Evolutionary conservation across 2,888 invertebrate species (phyloP).

Genomic region (Balanococcus diminutus): DNA sequence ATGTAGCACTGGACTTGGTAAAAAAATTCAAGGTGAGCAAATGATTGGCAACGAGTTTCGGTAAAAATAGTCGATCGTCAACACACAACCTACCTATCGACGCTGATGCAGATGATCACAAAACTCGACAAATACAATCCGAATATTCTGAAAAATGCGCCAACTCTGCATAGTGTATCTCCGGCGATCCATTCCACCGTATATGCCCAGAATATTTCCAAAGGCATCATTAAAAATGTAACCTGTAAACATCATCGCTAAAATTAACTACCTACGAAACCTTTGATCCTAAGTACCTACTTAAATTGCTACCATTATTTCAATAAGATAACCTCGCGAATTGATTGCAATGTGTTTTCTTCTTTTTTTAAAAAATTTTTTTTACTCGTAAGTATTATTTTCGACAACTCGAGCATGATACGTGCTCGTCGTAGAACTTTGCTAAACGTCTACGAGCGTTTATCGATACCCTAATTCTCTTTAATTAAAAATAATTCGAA

Average conservation of each 20-base stretch:
- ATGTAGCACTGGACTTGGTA: not conserved
- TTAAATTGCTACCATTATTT: not conserved
- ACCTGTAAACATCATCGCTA: constrained; percentile 66
- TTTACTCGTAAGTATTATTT: too few relatives aligned
- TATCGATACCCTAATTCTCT: not conserved
- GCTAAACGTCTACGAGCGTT: not conserved
- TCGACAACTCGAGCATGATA: not conserved
- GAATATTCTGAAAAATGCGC: constrained; percentile 86
- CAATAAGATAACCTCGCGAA: not conserved
- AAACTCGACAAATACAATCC: constrained; percentile 87
- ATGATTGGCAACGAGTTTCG: not conserved
- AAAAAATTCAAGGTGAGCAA: not conserved
- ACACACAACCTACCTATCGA: constrained; percentile 74
- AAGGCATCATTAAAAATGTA: constrained; percentile 87
- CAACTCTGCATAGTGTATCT: constrained; percentile 81
- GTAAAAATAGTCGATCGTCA: too few relatives aligned
- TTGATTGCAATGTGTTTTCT: too few relatives aligned
- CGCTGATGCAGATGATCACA: constrained; percentile 85
- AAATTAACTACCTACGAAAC: not conserved
- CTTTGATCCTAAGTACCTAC: too few relatives aligned
- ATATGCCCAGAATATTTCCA: constrained; percentile 86
- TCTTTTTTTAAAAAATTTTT: too few relatives aligned
- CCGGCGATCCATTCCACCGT: constrained; percentile 88
- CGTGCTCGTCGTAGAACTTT: not conserved
- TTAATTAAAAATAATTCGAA: not conserved